Base-by-base conservation (phyloP, 2,113 vertebrate genomes). In the Ursus arctos region DNA sequence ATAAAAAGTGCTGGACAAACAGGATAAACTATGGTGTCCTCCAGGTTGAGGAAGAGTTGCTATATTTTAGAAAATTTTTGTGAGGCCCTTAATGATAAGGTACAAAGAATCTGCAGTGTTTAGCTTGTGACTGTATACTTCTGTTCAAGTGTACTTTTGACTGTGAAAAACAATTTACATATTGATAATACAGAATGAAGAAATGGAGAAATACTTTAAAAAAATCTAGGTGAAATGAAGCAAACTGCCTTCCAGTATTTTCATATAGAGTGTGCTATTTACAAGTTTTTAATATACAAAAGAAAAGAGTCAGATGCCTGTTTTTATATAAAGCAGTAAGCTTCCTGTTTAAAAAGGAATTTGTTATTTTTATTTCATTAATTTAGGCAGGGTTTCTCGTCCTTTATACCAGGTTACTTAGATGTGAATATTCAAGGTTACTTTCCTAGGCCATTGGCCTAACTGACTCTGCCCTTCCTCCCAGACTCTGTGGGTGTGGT, bases 401-500 rank as follows among this genome's bases (percentile, higher is more conserved):
- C 36, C 51, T 80, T 91, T 63, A 12, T 33, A 71, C 33, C 51
- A 92, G 18, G 59, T 88, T 83, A 55, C 13, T 63, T 82, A 22
- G 22, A 90, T 81, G 67, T 67, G 92, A 89, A 19, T 31, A 63
- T n/a, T 63, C 15, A 31, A 88, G 63, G 55, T 72, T 53, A 33
- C 51, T 65, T 91, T 74, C 28, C 7, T 22, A 65, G 1, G 49
- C 18, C 51, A 16, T 8, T 26, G 4, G 57, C 74, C 91, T 97
- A 40, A 51, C 33, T 15, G 61, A 4, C 28, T 55, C n/a, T 98
- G 18, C 80, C 36, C 77, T 98, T 82, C 71, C 72, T n/a, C 7
- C 2, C 96, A 99, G 99, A 99, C 79, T 99, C 99, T 0, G 80
- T 94, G 0, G 99, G 99, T 0, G 99, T 99, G 22, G 95, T 99